Conservation (phyloP, 2,797 vertebrate species). For the Mastacembelus armatus region DNA sequence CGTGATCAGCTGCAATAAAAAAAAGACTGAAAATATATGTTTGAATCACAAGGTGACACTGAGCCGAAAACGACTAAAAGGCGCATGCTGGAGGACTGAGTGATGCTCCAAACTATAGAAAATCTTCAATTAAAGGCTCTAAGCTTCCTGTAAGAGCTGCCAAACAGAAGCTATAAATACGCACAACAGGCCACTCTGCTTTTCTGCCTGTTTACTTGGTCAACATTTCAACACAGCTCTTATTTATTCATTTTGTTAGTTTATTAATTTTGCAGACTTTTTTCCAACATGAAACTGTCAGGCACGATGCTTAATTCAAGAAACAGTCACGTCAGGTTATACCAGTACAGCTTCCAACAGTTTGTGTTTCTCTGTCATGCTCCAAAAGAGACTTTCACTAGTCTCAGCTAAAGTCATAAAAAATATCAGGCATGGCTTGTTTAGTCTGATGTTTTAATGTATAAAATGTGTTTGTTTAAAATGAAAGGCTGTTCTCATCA, state of each 20-base stretch:
- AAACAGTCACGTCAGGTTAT: not conserved
- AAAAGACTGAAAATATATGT: conserved; percentile 20
- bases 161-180: conserved; percentile 79
- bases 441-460: conserved; percentile 11
- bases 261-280: conserved; percentile 52
- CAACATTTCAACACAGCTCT: conserved; percentile 61
- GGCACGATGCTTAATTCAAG: not conserved
- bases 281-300: conserved; percentile 36
- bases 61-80: conserved; percentile 55
- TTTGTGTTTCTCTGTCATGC: not conserved
- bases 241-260: conserved; percentile 50
- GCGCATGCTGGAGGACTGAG: conserved; percentile 55
- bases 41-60: conserved; percentile 45
- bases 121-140: conserved; percentile 75
- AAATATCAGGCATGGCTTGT: not conserved
- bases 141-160: conserved; percentile 71
- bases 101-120: conserved; percentile 67
- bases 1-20: not conserved
- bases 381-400: not conserved
- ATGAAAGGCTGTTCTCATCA: conserved; percentile 21
- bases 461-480: conserved; percentile 31
- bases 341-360: not conserved
- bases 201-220: conserved; percentile 76
- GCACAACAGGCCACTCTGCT: conserved; percentile 65
- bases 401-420: not conserved